Percentiles rank a stretch among this genome's conserved stretches.
Conservation (phyloP, 2,888 invertebrate genomes). For the Melipona bicolor region DNA sequence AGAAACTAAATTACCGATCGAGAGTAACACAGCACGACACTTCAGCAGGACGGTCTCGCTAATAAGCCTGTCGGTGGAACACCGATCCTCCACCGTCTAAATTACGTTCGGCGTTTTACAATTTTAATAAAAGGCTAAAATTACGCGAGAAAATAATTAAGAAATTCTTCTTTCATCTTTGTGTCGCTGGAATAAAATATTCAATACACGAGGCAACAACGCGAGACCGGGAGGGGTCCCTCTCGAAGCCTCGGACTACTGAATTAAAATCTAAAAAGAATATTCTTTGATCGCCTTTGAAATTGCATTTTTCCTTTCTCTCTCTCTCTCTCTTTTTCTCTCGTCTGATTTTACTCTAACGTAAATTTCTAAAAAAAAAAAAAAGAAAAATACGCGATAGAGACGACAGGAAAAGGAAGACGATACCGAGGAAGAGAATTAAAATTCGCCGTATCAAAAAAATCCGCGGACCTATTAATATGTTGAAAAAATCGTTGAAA, state of each 20-base stretch:
- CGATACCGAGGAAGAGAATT: not conserved
- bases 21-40: no score
- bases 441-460: constrained; percentile 14
- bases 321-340: not conserved
- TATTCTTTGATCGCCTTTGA: not conserved
- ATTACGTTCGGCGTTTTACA: no score
- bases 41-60: no score
- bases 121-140: not conserved
- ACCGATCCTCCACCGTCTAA: no score
- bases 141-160: not conserved
- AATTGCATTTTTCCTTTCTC: not conserved
- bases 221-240: no score
- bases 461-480: constrained; percentile 17
- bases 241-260: not conserved
- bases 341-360: not conserved
- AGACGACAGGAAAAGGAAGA: not conserved
- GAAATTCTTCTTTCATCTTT: not conserved
- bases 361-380: not conserved
- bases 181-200: not conserved
- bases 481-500: constrained; percentile 24
- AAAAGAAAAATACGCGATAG: not conserved
- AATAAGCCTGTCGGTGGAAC: no score
- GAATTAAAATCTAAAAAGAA: not conserved
- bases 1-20: no score
- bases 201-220: not conserved